phyloP scores from a whole-genome alignment of 2,888 invertebrate genomes.

The Gnatocerus cornutus region DNA sequence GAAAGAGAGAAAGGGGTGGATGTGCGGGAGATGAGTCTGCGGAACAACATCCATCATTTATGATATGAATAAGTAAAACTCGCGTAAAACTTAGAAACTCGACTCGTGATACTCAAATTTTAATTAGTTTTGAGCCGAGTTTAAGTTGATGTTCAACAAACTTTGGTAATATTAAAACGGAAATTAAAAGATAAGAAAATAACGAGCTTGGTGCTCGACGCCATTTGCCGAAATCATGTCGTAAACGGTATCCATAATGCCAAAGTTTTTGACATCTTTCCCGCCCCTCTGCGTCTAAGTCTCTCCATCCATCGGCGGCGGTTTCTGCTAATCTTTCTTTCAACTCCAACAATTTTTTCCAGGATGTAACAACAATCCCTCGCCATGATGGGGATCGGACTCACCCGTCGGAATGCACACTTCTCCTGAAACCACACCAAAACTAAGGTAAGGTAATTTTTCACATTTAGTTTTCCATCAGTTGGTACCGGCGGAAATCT shows the following conservation, averaged over 20 bases:
- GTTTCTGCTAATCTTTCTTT: neutral
- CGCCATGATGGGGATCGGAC: constrained; percentile 55
- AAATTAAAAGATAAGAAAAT: constrained; percentile 72
- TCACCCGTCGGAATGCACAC: constrained; percentile 45
- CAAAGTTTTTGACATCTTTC: constrained; percentile 46
- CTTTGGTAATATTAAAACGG: constrained; percentile 70
- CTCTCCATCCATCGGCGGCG: constrained; percentile 37
- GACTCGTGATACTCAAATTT: constrained; percentile 68
- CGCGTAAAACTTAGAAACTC: constrained; percentile 68
- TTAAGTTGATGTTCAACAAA: constrained; percentile 60
- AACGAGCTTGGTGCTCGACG: constrained; percentile 58
- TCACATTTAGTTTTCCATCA: constrained; percentile 16
- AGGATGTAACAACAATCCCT: constrained; percentile 24
- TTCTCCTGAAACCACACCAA: neutral
- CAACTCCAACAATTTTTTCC: constrained; percentile 15
- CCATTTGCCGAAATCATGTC: constrained; percentile 48
- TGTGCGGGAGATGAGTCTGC: constrained; percentile 38
- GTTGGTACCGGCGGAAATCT: constrained; percentile 19
- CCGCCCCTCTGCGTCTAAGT: neutral
- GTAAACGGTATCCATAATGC: constrained; percentile 41
- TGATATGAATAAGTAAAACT: constrained; percentile 70
- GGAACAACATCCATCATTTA: constrained; percentile 66
- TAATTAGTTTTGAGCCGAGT: constrained; percentile 70
- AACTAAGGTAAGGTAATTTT: constrained; percentile 41
- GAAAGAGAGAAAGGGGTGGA: constrained; percentile 7